Base-by-base conservation (phyloP, 2,797 vertebrate genomes). In the Cossypha caffra region DNA sequence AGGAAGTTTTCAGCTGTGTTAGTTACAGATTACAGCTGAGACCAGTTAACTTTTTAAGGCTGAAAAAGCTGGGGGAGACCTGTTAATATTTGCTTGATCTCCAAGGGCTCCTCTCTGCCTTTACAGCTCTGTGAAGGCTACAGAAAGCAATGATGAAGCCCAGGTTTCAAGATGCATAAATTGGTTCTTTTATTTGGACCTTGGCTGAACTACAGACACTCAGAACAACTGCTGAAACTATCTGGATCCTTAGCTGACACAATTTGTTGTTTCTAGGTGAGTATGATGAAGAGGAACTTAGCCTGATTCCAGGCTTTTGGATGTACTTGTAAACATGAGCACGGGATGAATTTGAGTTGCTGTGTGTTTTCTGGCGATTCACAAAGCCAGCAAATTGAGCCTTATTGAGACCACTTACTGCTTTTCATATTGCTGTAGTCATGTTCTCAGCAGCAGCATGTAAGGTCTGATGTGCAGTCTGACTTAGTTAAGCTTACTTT, bases 401-500 rank as follows among this genome's bases (percentile, higher is more conserved):
- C n/a, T 48, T 78, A 55, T 12, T 67, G 66, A 86, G 67, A 76
- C 13, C 69, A 51, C 6, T 80, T 79, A 42, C 45, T 88, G 33
- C 69, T 80, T 89, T 45, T 88, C 0, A 0, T 72, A 14, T 55
- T 86, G 47, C 37, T 78, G 21, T 64, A 66, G 76, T 64, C 48
- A 8, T 74, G 50, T 54, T 95, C 38, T 74, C 61, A 85, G 68
- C 18, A 52, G 48, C 1, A 5, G 28, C 14, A 43, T 45, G 75
- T 57, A 45, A 74, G 31, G 9, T 50, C 19, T 94, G 83, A 64
- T 79, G 48, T 37, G 67, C 23, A 33, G 8, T 48, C 80, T 82
- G 63, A 79, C 48, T 76, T 74, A 82, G 63, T 59, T 88, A 92
- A 79, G 67, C 43, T 69, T 82, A 40, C 47, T 87, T 93, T 85